Percentiles rank a stretch among this genome's conserved stretches.
These are phyloP conservation scores for Propsilocerus akamusi DNA, from an alignment of 1,140 invertebrate genomes.

Conservation along the genomic window DNA sequence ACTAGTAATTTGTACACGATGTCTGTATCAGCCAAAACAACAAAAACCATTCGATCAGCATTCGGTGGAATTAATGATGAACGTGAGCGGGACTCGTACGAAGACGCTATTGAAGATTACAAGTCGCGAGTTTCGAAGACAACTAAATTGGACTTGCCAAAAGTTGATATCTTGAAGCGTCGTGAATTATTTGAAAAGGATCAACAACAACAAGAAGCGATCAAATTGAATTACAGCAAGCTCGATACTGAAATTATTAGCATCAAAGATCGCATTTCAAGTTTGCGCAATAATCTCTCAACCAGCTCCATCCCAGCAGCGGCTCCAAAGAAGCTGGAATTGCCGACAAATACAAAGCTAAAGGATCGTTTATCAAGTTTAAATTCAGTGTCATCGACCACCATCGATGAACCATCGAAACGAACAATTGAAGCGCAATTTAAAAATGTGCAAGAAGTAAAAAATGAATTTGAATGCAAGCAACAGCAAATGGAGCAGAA, in stretches of 20 bases:
- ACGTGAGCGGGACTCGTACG: slow-evolving; percentile 52
- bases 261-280: slow-evolving; percentile 48
- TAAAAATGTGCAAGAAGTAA: slow-evolving; percentile 23
- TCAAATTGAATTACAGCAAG: slow-evolving; percentile 12
- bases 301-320: not conserved
- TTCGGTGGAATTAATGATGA: no score
- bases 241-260: slow-evolving; percentile 34
- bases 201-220: slow-evolving; percentile 12
- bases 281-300: slow-evolving; percentile 19
- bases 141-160: slow-evolving; percentile 40
- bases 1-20: not conserved
- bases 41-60: slow-evolving; percentile 9
- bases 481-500: slow-evolving; percentile 10
- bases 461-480: slow-evolving; percentile 22
- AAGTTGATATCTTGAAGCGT: slow-evolving; percentile 63
- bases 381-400: slow-evolving; percentile 8
- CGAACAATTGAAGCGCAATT: slow-evolving; percentile 20
- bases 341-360: slow-evolving; percentile 17
- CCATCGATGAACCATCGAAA: slow-evolving; percentile 6
- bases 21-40: slow-evolving; percentile 6
- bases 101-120: slow-evolving; percentile 68
- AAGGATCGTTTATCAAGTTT: slow-evolving; percentile 22
- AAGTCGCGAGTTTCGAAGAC: slow-evolving; percentile 48
- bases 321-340: slow-evolving; percentile 24
- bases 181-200: slow-evolving; percentile 63